These are phyloP conservation scores for Ditula angustiorana DNA, from an alignment of 2,888 invertebrate species.

Conservation along the genomic window DNA sequence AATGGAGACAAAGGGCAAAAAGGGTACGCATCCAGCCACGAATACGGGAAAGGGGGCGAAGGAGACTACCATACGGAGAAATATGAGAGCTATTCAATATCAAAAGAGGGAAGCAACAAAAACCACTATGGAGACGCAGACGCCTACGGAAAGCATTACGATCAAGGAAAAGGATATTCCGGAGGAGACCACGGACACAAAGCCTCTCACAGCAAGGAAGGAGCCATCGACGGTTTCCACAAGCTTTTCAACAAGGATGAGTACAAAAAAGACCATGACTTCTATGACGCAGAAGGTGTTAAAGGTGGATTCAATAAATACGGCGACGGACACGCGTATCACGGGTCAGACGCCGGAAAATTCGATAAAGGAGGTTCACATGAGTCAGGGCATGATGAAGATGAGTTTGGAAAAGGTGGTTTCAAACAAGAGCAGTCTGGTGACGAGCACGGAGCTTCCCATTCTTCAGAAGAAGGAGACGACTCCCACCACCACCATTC, in stretches of 20 bases:
- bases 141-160: slow-evolving; percentile 80
- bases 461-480: slow-evolving; percentile 80
- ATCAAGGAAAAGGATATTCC: slow-evolving; percentile 78
- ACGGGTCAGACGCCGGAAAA: slow-evolving; percentile 80
- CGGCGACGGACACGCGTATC: slow-evolving; percentile 79
- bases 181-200: slow-evolving; percentile 83
- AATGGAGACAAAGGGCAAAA: slow-evolving; percentile 81
- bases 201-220: slow-evolving; percentile 85
- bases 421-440: slow-evolving; percentile 82
- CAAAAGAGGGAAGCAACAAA: slow-evolving; percentile 80
- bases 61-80: slow-evolving; percentile 84
- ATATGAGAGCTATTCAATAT: slow-evolving; percentile 80
- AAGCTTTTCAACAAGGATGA: slow-evolving; percentile 89
- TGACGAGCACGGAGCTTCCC: slow-evolving; percentile 70
- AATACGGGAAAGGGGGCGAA: slow-evolving; percentile 82
- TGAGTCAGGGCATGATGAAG: slow-evolving; percentile 80
- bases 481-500: slow-evolving; percentile 78
- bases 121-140: slow-evolving; percentile 80
- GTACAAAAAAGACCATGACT: slow-evolving; percentile 89
- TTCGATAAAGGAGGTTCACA: slow-evolving; percentile 82
- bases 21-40: slow-evolving; percentile 78
- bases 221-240: slow-evolving; percentile 88
- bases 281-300: slow-evolving; percentile 88
- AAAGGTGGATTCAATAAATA: slow-evolving; percentile 86
- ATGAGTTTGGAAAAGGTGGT: slow-evolving; percentile 78